A percentile compares a stretch with the other conserved stretches of the same genome.
Conservation (phyloP, 2,113 vertebrate genomes). For the Craseonycteris thonglongyai region DNA sequence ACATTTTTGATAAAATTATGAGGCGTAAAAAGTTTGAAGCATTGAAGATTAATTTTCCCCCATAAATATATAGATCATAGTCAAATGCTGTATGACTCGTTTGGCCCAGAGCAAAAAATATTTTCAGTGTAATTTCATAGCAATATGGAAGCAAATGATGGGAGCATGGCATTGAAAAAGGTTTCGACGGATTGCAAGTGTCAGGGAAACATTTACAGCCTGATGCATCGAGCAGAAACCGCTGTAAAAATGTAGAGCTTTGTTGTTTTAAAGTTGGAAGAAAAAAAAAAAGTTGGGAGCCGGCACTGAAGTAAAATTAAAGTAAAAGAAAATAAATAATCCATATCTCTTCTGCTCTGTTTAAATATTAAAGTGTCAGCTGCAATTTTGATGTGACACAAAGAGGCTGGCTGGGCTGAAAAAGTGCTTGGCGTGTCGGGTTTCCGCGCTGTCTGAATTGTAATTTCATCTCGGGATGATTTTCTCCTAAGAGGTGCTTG, state of each 20-base stretch:
- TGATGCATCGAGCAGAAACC: conserved; percentile 75
- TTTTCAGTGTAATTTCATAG: conserved; percentile 81
- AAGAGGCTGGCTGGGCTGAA: conserved; percentile 35
- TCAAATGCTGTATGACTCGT: conserved; percentile 80
- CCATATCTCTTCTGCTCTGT: conserved; percentile 75
- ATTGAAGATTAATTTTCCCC: conserved; percentile 83
- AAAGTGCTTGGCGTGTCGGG: conserved; percentile 62
- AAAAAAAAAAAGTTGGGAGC: conserved; percentile 74
- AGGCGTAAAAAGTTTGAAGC: conserved; percentile 82
- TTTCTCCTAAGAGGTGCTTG: neutral
- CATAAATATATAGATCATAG: conserved; percentile 84
- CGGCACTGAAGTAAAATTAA: conserved; percentile 79
- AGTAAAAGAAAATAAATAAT: conserved; percentile 81
- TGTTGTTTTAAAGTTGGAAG: conserved; percentile 78
- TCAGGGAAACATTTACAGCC: conserved; percentile 81
- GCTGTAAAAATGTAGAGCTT: conserved; percentile 68
- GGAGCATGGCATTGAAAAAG: conserved; percentile 73
- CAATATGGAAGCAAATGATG: conserved; percentile 75
- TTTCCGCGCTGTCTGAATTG: conserved; percentile 41
- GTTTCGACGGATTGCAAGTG: conserved; percentile 77
- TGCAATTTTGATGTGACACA: conserved; percentile 66
- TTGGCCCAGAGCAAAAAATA: conserved; percentile 79
- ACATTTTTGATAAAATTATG: conserved; percentile 83
- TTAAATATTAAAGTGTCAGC: conserved; percentile 81
- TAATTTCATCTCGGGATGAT: conserved; percentile 52